Evolutionary conservation across 2,113 vertebrate species (phyloP).

Genomic region (Aplodontia rufa): DNA sequence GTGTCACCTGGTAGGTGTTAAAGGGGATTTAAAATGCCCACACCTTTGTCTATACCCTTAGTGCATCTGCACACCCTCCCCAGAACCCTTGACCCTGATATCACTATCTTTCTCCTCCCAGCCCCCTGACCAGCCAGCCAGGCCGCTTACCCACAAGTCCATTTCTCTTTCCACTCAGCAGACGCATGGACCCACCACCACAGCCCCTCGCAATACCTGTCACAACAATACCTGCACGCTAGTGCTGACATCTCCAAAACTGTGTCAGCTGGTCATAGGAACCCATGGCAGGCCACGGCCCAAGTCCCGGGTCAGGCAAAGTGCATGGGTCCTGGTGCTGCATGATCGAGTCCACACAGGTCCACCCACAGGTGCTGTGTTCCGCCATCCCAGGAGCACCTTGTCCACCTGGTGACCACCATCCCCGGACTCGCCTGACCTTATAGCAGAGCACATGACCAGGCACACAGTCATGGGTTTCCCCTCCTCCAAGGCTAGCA

Average conservation of each 20-base stretch:
- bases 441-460: no score
- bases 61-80: no score
- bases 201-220: not conserved
- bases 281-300: not conserved
- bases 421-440: not conserved
- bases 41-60: no score
- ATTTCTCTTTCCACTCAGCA: not conserved
- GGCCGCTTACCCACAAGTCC: not conserved
- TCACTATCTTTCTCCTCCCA: not conserved
- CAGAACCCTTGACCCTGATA: no score
- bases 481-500: not conserved
- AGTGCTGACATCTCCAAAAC: not conserved
- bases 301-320: not conserved
- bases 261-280: not conserved
- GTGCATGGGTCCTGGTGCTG: not conserved
- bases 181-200: not conserved
- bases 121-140: not conserved
- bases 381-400: not conserved
- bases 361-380: accelerated
- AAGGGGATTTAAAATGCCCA: not conserved
- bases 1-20: not conserved
- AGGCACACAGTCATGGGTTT: no score
- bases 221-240: not conserved
- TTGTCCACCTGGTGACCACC: not conserved
- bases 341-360: not conserved